Evolutionary conservation across 2,113 vertebrate species (phyloP).

Genomic region (Syngnathoides biaculeatus): DNA sequence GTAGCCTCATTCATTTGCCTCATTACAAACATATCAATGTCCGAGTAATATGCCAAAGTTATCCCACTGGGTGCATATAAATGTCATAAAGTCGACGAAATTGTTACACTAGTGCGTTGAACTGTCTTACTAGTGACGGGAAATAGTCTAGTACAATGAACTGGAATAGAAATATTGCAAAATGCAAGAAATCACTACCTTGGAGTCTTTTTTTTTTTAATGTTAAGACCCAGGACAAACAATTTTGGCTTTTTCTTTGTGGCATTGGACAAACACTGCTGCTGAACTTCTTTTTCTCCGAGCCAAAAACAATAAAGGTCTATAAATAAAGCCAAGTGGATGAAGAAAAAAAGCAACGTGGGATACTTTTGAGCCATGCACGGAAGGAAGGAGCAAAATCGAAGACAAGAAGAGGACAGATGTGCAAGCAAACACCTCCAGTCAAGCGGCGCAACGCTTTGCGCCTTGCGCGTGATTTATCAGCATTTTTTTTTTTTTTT

Average conservation of each 20-base stretch:
- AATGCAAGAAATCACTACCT: slow-evolving; percentile 59
- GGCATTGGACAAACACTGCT: slow-evolving; percentile 32
- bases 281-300: slow-evolving; percentile 13
- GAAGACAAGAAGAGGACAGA: neutral
- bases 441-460: neutral
- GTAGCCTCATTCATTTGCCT: neutral
- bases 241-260: slow-evolving; percentile 28
- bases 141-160: neutral
- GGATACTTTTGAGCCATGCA: neutral
- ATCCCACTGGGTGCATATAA: neutral
- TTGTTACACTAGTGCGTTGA: neutral
- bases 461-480: neutral
- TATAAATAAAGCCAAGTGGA: slow-evolving; percentile 20
- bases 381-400: neutral
- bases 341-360: slow-evolving; percentile 17
- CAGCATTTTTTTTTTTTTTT: neutral
- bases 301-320: slow-evolving; percentile 41
- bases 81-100: neutral
- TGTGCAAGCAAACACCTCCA: neutral
- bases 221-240: slow-evolving; percentile 35
- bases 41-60: neutral
- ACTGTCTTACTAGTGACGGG: neutral
- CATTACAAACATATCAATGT: neutral
- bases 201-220: slow-evolving; percentile 38
- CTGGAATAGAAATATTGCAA: slow-evolving; percentile 46